Conservation (phyloP, 2,113 vertebrate species). For the Syngnathus scovelli region DNA sequence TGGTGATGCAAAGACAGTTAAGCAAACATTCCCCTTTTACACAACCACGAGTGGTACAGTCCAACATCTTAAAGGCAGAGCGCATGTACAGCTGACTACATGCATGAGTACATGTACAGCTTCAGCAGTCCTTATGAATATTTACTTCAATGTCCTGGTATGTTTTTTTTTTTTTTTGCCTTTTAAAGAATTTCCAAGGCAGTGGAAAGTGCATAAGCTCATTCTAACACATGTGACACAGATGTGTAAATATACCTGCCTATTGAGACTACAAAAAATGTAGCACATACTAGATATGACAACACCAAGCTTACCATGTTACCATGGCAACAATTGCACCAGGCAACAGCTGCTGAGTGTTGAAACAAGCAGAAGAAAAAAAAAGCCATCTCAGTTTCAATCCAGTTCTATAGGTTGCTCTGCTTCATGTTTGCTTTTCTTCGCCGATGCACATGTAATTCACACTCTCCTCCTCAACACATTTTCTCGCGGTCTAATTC, state of each 20-base stretch:
- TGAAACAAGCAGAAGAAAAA: constrained; percentile 57
- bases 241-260: constrained; percentile 28
- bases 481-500: constrained; percentile 66
- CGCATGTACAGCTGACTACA: constrained; percentile 7
- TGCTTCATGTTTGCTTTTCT: constrained; percentile 42
- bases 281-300: constrained; percentile 40
- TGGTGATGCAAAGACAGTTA: constrained; percentile 61
- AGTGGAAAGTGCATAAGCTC: background rate
- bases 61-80: constrained; percentile 72
- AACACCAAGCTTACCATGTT: constrained; percentile 65
- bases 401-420: constrained; percentile 16
- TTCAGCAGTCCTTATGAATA: constrained; percentile 3
- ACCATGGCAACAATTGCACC: constrained; percentile 77
- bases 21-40: constrained; percentile 33
- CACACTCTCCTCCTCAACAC: constrained; percentile 60
- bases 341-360: constrained; percentile 74
- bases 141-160: constrained; percentile 11
- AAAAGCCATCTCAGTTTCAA: constrained; percentile 31
- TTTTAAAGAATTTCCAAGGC: constrained; percentile 7
- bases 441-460: constrained; percentile 66
- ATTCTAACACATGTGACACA: constrained; percentile 14
- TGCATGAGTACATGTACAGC: background rate
- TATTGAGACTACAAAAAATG: constrained; percentile 2
- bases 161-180: background rate
- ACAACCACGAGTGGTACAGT: constrained; percentile 56